Evolutionary conservation across 2,113 vertebrate species (phyloP).

Genomic region (Paraplagusia blochii): DNA sequence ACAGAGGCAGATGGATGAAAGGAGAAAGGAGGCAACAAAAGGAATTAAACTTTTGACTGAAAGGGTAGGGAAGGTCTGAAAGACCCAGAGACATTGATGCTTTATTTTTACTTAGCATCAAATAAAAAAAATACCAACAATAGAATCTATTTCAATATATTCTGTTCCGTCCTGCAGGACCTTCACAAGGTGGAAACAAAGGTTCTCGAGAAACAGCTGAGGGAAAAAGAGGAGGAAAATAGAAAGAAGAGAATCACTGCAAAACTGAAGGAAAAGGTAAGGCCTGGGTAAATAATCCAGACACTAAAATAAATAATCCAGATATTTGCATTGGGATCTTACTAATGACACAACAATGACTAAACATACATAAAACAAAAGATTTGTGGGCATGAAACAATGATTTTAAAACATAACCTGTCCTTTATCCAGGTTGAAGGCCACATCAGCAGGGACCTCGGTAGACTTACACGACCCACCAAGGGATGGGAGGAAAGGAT

Average conservation of each 20-base stretch:
- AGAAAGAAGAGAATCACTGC: conserved; percentile 75
- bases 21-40: conserved; percentile 67
- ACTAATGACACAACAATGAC: too few relatives aligned
- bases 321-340: not conserved
- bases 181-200: conserved; percentile 79
- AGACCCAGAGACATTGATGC: too few relatives aligned
- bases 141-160: too few relatives aligned
- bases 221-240: conserved; percentile 75
- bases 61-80: conserved; percentile 62
- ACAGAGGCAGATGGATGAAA: conserved; percentile 74
- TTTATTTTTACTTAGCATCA: too few relatives aligned
- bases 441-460: conserved; percentile 70
- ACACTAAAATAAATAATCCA: not conserved
- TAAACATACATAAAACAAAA: too few relatives aligned
- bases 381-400: too few relatives aligned
- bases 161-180: conserved; percentile 74
- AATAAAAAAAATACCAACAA: too few relatives aligned
- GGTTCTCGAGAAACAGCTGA: conserved; percentile 75
- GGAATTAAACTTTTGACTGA: conserved; percentile 81
- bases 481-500: conserved; percentile 77
- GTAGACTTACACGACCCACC: conserved; percentile 72
- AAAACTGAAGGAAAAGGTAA: conserved; percentile 85
- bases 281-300: not conserved
- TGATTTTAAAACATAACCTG: too few relatives aligned
- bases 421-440: conserved; percentile 72